These are phyloP conservation scores for Natrix natrix DNA, from an alignment of 2,797 vertebrate species.

Conservation along the genomic window DNA sequence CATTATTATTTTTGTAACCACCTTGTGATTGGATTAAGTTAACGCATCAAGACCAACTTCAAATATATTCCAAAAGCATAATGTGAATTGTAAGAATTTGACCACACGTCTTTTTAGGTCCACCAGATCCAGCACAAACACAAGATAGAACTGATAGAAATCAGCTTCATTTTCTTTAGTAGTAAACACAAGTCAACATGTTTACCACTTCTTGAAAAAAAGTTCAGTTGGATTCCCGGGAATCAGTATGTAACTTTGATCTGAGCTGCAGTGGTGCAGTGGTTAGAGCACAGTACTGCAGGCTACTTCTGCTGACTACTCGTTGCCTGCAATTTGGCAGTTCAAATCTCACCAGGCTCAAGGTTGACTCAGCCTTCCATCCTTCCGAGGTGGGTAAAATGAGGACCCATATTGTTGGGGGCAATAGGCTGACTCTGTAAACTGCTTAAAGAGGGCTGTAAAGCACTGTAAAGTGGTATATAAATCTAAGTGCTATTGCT, in stretches of 20 bases:
- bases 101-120: background rate
- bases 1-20: background rate
- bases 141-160: background rate
- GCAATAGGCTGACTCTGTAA: no score
- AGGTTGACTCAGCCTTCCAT: no score
- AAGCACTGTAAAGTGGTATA: no score
- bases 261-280: no score
- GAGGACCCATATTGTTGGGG: no score
- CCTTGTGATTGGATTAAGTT: background rate
- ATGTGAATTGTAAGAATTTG: background rate
- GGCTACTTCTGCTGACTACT: no score
- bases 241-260: background rate
- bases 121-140: background rate
- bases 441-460: no score
- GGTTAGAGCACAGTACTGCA: no score
- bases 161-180: background rate
- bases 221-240: background rate
- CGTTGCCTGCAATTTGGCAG: no score
- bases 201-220: background rate
- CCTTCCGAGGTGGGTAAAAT: no score
- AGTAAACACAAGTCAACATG: background rate
- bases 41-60: background rate
- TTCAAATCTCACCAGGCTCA: no score
- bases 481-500: no score
- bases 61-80: background rate